Evolutionary conservation across 2,888 invertebrate genomes (phyloP), one percentile per base, ranked within the genome.

Genomic region (Lampropteryx suffumata): DNA sequence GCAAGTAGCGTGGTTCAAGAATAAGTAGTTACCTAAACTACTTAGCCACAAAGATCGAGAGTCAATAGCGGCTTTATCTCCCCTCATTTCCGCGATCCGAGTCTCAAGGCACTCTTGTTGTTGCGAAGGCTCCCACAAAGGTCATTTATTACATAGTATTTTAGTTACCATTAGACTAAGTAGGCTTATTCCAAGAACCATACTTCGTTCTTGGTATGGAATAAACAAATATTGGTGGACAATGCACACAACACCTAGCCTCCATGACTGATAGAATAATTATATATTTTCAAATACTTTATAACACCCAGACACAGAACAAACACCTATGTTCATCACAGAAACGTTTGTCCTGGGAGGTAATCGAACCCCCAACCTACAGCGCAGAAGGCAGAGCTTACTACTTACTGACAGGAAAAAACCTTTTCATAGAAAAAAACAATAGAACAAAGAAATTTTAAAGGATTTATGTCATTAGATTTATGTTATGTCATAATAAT

Each of bases 41-140:
- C 40, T 54, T 55, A 49, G 55, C 60, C 56, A 61, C 63, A 72
- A 70, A 70, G 69, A 66, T 65, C 57, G 62, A 64, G 59, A 63
- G 57, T 62, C 62, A 58, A 56, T 42, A 21, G 51, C 49, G 40
- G 63, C 40, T 65, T 61, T 65, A 66, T 64, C 55, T 65, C 56
- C 50, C 50, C 39, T 46, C 52, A 67, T 73, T 75, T 76, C 76
- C 76, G 75, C 57, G 64, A 71, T 69, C 56, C 59, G 53, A 53
- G 62, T 69, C 64, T 73, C 76, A 78, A 79, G 76, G 76, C 64
- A 64, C 69, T 70, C 75, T 64, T 70, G 73, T 65, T 65, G 61
- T 55, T 65, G 71, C 63, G 69, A 68, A 73, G 65, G 54, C 50
- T 35, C 28, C 45, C 36, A 41, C 49, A 48, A 49, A 54, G 50